Evolutionary conservation across 1,140 invertebrate genomes (phyloP), one percentile per base, ranked within the genome.

Genomic region (Drosophila trapezifrons): DNA sequence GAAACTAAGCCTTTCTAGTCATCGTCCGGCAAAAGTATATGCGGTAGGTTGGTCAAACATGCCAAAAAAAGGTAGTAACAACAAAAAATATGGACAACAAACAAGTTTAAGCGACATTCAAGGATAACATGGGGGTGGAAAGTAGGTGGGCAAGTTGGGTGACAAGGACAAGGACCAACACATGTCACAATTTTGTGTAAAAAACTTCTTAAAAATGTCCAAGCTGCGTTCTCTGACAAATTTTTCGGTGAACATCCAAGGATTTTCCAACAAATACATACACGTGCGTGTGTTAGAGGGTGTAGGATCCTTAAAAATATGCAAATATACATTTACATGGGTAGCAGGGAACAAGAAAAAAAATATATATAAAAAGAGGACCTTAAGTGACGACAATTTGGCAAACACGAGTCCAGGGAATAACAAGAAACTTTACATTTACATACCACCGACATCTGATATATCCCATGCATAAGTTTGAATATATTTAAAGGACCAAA

Each of bases 311-410:
- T 58, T 79, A 69, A 80, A 86, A 86, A 86, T 87, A 86, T 86
- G 84, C 76, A 87, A 87, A 87, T 87, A 71, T 71, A 27, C 60
- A 70, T 79, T 86, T 86, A 66, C 56, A 71, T 71, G 49, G 20
- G 35, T 18, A 18, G 66, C 71, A 76, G 57, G 57, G 62, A 59
- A 42, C 62, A 46, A 62, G 72, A 67, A 78, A 32, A 49, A 25
- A 46, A n/a, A n/a, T n/a, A n/a, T n/a, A n/a, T 2, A 43, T 10
- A 10, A 15, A 17, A 4, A 8, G 18, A 20, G 13, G 59, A 57
- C 77, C 83, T 77, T 83, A 89, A 87, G 83, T 89, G 84, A 80
- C 73, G 80, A 89, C 84, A 87, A 87, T 87, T 87, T 87, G 76
- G 55, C 55, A 73, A 75, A 72, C 67, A 87, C 51, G 66, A 64